Conservation (phyloP, 2,888 invertebrate genomes). For the Prenolepis imparis region DNA sequence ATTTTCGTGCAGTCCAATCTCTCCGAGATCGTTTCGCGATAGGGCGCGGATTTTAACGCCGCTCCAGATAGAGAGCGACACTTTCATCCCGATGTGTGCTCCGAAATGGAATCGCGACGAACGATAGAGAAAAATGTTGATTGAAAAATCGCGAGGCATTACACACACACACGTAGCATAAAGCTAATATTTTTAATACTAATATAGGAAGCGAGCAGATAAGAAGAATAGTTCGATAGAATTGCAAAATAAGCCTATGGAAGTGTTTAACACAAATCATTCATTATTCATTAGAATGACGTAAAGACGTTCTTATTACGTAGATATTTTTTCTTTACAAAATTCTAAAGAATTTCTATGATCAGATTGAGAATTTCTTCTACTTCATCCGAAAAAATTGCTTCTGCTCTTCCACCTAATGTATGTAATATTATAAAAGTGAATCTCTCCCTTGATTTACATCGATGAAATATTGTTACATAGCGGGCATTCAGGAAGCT, state of each 20-base stretch:
- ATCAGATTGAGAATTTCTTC: neutral
- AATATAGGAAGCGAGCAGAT: neutral
- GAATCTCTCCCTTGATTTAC: neutral
- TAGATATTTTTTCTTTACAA: neutral
- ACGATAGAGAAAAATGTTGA: neutral
- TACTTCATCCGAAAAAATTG: neutral
- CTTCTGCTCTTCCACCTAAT: neutral
- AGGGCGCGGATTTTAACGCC: constrained; percentile 51
- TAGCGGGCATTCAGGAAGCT: constrained; percentile 18
- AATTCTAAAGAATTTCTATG: neutral
- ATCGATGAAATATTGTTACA: neutral
- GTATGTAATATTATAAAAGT: neutral
- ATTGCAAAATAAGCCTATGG: neutral
- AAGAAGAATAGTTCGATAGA: neutral
- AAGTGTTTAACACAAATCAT: neutral
- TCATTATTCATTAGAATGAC: neutral
- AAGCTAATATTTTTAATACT: neutral
- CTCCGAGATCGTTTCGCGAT: constrained; percentile 50
- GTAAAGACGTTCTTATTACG: neutral
- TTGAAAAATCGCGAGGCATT: constrained; percentile 5
- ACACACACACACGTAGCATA: neutral
- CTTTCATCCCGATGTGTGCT: constrained; percentile 17
- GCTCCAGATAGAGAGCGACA: constrained; percentile 25
- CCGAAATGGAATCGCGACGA: constrained; percentile 5
- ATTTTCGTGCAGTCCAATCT: constrained; percentile 57